These are phyloP conservation scores for Patagioenas fasciata DNA, from an alignment of 2,113 vertebrate species.

Conservation along the genomic window DNA sequence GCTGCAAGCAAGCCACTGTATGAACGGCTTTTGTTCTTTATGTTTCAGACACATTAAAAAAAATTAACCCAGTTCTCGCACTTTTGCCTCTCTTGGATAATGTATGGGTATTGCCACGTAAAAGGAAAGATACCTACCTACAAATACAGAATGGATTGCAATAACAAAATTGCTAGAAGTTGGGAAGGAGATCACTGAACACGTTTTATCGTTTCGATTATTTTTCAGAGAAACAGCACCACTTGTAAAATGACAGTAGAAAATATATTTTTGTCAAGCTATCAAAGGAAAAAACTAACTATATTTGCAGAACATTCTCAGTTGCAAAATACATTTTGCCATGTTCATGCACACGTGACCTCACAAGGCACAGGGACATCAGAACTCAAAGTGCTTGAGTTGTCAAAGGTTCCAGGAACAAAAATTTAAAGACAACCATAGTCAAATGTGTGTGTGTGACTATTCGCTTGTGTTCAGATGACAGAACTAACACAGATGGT, in stretches of 20 bases:
- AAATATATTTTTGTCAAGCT: background rate
- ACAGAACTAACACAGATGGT: background rate
- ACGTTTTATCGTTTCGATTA: background rate
- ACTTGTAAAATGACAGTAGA: background rate
- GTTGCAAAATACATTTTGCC: background rate
- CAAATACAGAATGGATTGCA: background rate
- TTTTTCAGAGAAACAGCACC: background rate
- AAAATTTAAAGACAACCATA: background rate
- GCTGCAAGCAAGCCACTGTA: background rate
- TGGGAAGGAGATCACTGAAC: background rate
- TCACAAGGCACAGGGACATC: background rate
- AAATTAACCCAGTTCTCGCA: background rate
- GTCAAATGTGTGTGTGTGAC: background rate
- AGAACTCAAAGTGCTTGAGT: background rate
- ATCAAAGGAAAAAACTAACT: background rate
- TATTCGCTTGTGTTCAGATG: background rate
- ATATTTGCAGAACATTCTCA: background rate
- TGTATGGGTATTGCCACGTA: background rate
- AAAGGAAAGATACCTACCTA: background rate
- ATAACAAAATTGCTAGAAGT: background rate
- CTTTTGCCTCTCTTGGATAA: background rate
- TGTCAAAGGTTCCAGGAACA: background rate
- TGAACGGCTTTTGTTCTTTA: background rate
- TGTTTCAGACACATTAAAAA: background rate
- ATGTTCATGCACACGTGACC: background rate